A percentile compares a stretch with the other conserved stretches of the same genome.
These are phyloP conservation scores for Antechinus flavipes DNA, from an alignment of 2,113 vertebrate species.

Conservation along the genomic window DNA sequence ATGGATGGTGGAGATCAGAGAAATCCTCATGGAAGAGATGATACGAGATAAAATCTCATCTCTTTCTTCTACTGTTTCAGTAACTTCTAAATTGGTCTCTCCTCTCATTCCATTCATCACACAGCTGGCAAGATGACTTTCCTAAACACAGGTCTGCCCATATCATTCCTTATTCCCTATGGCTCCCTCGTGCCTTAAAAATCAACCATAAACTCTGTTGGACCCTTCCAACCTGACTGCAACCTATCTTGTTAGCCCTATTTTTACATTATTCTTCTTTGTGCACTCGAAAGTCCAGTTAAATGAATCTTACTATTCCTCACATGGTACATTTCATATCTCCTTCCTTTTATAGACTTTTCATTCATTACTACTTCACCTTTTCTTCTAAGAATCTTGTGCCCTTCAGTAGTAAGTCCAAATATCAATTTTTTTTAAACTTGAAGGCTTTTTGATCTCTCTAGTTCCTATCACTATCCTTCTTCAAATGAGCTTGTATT, in stretches of 20 bases:
- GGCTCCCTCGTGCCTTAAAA: not conserved
- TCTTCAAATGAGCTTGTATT: not conserved
- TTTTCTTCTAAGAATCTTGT: not conserved
- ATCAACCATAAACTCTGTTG: not conserved
- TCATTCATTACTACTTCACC: not conserved
- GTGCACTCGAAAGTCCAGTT: not conserved
- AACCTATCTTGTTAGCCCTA: not conserved
- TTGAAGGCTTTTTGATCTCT: not conserved
- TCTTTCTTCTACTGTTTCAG: not conserved
- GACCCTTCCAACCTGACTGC: not conserved
- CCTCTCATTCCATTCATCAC: not conserved
- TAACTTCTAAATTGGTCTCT: not conserved
- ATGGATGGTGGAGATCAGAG: not conserved
- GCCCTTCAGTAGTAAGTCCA: not conserved
- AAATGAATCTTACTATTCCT: too few species aligned
- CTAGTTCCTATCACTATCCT: not conserved
- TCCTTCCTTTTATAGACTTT: too few species aligned
- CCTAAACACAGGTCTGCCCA: not conserved
- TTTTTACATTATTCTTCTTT: not conserved
- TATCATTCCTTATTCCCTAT: not conserved
- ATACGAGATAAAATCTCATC: not conserved
- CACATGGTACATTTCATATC: too few species aligned
- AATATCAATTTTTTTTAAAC: not conserved
- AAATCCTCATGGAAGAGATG: not conserved
- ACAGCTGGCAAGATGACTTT: not conserved